Evolutionary conservation across 2,888 invertebrate genomes (phyloP).

Genomic region (Melinaea marsaeus): DNA sequence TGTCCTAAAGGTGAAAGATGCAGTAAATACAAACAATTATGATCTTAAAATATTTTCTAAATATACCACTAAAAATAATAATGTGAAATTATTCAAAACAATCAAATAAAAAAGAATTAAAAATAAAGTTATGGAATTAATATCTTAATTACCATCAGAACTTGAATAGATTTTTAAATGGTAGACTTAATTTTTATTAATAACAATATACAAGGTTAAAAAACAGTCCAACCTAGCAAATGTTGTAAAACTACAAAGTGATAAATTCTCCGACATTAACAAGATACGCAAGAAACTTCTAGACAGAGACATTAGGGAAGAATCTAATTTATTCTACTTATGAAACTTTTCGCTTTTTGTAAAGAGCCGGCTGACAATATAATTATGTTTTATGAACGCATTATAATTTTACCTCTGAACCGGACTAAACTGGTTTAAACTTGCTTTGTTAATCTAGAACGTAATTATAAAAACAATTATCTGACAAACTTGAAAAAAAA

Average conservation of each 20-base stretch:
- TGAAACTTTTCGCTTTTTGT: constrained; percentile 3
- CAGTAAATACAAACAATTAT: too few relatives aligned
- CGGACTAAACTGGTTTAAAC: not conserved
- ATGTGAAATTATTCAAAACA: too few relatives aligned
- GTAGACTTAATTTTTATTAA: too few relatives aligned
- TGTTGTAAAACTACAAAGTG: not conserved
- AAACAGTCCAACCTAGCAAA: not conserved
- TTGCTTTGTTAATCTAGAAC: not conserved
- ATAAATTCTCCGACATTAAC: not conserved
- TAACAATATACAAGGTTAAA: not conserved
- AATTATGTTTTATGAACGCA: constrained; percentile 4
- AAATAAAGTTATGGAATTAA: too few relatives aligned
- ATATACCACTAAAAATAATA: too few relatives aligned
- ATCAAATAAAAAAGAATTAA: too few relatives aligned
- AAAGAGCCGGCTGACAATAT: constrained; percentile 4
- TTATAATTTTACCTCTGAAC: not conserved
- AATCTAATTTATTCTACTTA: constrained; percentile 2
- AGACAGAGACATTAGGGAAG: not conserved
- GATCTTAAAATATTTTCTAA: too few relatives aligned
- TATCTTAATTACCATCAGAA: too few relatives aligned
- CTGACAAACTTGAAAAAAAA: too few relatives aligned
- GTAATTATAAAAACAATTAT: too few relatives aligned
- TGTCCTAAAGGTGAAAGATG: too few relatives aligned
- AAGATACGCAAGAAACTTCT: not conserved
- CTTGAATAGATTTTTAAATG: too few relatives aligned